These are phyloP conservation scores for Nudaria mundana DNA, from an alignment of 2,888 invertebrate genomes.

Conservation along the genomic window DNA sequence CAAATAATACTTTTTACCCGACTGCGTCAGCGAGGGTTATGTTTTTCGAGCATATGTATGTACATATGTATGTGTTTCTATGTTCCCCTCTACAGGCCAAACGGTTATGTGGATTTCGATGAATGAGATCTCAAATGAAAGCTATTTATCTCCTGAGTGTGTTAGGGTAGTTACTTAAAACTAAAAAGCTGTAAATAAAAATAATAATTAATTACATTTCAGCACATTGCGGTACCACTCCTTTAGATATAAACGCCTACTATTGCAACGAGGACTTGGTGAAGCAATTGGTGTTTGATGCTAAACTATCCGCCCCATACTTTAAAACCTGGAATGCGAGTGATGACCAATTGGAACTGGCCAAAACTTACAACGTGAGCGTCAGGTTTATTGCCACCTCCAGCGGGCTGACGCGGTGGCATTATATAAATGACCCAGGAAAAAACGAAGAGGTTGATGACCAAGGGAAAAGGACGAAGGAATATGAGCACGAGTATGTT, in stretches of 20 bases:
- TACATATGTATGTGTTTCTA: no score
- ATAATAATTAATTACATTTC: constrained; percentile 26
- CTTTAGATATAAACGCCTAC: constrained; percentile 85
- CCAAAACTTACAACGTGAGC: constrained; percentile 86
- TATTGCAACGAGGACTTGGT: constrained; percentile 93
- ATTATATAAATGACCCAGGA: constrained; percentile 84
- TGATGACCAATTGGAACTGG: constrained; percentile 75
- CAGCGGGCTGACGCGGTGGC: constrained; percentile 94
- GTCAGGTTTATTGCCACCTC: constrained; percentile 93
- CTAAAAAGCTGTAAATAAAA: no score
- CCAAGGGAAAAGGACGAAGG: constrained; percentile 49
- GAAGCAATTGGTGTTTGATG: constrained; percentile 93
- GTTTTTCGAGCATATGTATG: no score
- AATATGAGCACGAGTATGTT: constrained; percentile 53
- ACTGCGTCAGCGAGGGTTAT: no score
- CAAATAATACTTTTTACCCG: no score
- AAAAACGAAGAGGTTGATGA: constrained; percentile 75
- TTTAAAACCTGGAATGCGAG: constrained; percentile 80
- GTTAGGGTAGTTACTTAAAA: no score
- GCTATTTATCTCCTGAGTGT: no score
- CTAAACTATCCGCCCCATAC: constrained; percentile 84
- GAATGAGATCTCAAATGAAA: no score
- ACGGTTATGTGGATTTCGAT: no score
- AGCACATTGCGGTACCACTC: constrained; percentile 84
- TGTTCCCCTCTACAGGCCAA: no score